Evolutionary conservation across 2,888 invertebrate species (phyloP), one percentile per base, ranked within the genome.

Genomic region (Agrypnus murinus): DNA sequence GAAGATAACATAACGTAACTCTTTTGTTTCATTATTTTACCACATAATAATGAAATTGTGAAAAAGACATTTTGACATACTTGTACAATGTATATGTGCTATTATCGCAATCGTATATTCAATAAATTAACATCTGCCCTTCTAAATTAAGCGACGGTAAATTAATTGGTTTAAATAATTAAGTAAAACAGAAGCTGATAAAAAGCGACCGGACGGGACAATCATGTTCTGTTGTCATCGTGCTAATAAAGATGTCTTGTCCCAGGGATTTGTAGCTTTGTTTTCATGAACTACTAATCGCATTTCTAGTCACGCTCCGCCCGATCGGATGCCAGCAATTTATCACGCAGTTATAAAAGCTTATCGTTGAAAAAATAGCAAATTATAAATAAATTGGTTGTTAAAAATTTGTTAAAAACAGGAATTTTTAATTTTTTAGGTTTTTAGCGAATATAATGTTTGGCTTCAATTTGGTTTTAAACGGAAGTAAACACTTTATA

Each of bases 181-280:
- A 62, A 62, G 48, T n/a, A 62, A 59, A 59, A 17, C 31, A 15
- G 59, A n/a, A 58, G 48, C 46, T 34, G 45, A 58, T 65, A 69
- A 69, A 69, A 69, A 69, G 50, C 15, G 12, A 31, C 36, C 31
- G 58, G 45, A 65, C 67, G 63, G 60, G 65, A 59, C 58, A 73
- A 64, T 72, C 64, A 69, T 72, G 72, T 69, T 63, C 66, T 65
- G 69, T 68, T 59, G 69, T 57, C 63, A 57, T 62, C 65, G 53
- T 38, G 46, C 67, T 72, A 75, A 73, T 75, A 75, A 75, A 73
- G 73, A 75, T 73, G 73, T 75, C 75, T 58, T 69, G 69, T 66
- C 60, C 55, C 36, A 45, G 68, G 71, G 60, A 74, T 71, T 71
- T 74, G 74, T 74, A 65, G 66, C 66, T 69, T 65, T 67, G 67